Evolutionary conservation across 2,113 vertebrate species (phyloP).

Genomic region (Oxyura jamaicensis): DNA sequence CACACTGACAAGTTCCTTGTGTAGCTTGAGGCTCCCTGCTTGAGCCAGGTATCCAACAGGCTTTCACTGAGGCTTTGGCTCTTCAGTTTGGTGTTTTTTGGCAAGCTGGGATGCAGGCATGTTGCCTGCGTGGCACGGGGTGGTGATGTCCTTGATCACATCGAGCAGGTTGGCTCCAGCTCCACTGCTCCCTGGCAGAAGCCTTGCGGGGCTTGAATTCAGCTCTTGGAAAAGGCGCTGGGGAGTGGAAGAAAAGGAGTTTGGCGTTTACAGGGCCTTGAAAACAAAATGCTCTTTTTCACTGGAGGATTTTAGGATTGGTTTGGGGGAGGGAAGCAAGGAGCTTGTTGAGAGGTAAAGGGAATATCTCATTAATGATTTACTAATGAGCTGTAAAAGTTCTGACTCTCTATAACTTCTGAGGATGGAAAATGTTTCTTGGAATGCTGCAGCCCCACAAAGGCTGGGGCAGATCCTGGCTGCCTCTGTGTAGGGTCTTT

Average conservation of each 20-base stretch:
- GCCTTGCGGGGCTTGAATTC: neutral
- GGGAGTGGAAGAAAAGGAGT: slow-evolving; percentile 15
- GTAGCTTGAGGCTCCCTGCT: neutral
- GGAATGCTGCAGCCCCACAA: slow-evolving; percentile 57
- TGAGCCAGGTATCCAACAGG: neutral
- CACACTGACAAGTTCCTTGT: neutral
- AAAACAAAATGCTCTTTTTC: slow-evolving; percentile 44
- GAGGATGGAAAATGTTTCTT: slow-evolving; percentile 65
- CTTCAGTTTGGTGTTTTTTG: neutral
- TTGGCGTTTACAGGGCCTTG: neutral
- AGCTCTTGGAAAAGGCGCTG: slow-evolving; percentile 29
- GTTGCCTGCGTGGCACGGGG: neutral
- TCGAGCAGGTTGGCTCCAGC: slow-evolving; percentile 17
- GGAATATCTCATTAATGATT: slow-evolving; percentile 68
- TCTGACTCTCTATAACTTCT: slow-evolving; percentile 49
- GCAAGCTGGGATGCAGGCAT: neutral
- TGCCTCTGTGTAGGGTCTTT: slow-evolving; percentile 75
- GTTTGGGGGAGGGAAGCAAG: slow-evolving; percentile 17
- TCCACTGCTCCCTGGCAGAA: neutral
- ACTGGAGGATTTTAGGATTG: neutral
- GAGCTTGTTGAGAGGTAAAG: slow-evolving; percentile 50
- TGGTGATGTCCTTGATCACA: neutral
- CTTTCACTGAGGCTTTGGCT: neutral
- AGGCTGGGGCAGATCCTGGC: slow-evolving; percentile 64
- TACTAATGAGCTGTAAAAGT: slow-evolving; percentile 61